These are phyloP conservation scores for Xyrauchen texanus DNA, from an alignment of 2,113 vertebrate species.

Conservation along the genomic window DNA sequence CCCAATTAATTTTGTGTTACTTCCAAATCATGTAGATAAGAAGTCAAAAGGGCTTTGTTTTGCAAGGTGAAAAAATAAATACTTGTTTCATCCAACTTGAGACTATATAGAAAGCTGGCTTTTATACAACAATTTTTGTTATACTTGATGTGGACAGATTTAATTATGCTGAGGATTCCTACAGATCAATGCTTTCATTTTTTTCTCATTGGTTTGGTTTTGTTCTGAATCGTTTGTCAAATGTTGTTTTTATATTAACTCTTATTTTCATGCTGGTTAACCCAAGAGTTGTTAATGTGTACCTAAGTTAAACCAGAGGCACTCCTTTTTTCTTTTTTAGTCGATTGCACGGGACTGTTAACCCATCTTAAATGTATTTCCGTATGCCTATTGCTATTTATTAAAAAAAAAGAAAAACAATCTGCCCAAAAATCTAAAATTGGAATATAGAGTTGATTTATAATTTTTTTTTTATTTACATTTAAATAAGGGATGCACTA, in stretches of 20 bases:
- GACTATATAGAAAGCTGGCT: constrained; percentile 50
- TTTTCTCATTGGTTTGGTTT: constrained; percentile 29
- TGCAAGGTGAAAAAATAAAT: constrained; percentile 52
- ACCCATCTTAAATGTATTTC: constrained; percentile 32
- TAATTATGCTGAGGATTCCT: constrained; percentile 33
- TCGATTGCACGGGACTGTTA: constrained; percentile 53
- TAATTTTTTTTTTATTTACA: constrained; percentile 22
- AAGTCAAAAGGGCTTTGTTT: constrained; percentile 73
- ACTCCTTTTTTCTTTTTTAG: constrained; percentile 29
- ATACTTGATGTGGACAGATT: constrained; percentile 44
- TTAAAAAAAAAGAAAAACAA: no score
- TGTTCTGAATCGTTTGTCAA: constrained; percentile 1
- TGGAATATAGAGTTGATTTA: constrained; percentile 15
- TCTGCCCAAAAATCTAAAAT: constrained; percentile 36
- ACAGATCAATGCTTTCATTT: constrained; percentile 27
- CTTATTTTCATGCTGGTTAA: constrained; percentile 27
- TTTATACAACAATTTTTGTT: constrained; percentile 56
- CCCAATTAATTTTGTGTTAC: constrained; percentile 52
- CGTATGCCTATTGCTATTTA: not conserved
- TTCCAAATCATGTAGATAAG: constrained; percentile 49
- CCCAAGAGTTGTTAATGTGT: constrained; percentile 27
- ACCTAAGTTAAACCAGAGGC: constrained; percentile 28
- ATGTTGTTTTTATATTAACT: constrained; percentile 43
- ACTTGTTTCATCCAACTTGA: constrained; percentile 61
- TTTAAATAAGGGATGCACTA: constrained; percentile 58